Evolutionary conservation across 2,888 invertebrate genomes (phyloP).

Genomic region (Odiellus spinosus): DNA sequence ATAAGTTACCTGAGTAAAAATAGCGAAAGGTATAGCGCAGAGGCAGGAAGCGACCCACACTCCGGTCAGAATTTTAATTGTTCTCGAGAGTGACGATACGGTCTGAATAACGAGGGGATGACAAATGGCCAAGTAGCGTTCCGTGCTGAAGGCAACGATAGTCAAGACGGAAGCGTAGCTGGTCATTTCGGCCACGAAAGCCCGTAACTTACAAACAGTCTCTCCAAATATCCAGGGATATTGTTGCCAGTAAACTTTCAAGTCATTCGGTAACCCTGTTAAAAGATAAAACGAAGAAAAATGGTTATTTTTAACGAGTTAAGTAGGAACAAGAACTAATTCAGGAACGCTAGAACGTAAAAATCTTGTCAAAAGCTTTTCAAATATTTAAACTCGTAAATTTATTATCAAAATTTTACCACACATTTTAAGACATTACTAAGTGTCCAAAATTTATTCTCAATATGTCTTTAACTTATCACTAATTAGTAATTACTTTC

Average conservation of each 20-base stretch:
- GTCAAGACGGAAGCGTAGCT: slow-evolving; percentile 53
- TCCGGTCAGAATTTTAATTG: slow-evolving; percentile 56
- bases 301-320: no score
- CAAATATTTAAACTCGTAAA: no score
- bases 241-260: slow-evolving; percentile 34
- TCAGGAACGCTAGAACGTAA: no score
- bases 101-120: slow-evolving; percentile 68
- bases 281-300: slow-evolving; percentile 3
- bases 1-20: slow-evolving; percentile 53
- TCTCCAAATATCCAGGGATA: slow-evolving; percentile 44
- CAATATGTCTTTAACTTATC: no score
- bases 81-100: slow-evolving; percentile 65
- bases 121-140: slow-evolving; percentile 72
- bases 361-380: no score
- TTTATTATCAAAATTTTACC: no score
- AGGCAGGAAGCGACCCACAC: slow-evolving; percentile 57
- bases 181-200: slow-evolving; percentile 64
- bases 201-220: slow-evolving; percentile 55
- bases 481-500: no score
- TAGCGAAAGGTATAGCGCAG: slow-evolving; percentile 33
- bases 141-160: slow-evolving; percentile 73
- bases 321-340: no score
- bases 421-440: no score
- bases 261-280: slow-evolving; percentile 59
- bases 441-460: no score